Conservation (phyloP, 2,113 vertebrate genomes). For the Suncus etruscus region DNA sequence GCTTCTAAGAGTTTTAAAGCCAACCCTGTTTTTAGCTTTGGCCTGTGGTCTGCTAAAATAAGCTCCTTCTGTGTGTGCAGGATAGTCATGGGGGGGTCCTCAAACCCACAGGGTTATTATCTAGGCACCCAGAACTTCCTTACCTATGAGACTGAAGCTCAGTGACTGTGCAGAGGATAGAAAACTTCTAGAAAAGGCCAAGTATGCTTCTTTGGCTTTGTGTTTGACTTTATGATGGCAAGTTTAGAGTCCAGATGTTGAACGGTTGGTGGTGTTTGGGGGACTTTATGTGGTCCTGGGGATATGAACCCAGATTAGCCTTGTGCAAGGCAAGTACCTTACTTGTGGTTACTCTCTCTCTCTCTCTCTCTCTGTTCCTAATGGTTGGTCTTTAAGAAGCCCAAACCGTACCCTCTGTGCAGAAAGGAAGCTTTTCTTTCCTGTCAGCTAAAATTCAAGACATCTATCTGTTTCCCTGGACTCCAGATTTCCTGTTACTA, state of each 20-base stretch:
- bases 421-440: slow-evolving; percentile 21
- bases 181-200: slow-evolving; percentile 37
- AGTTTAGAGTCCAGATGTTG: background rate
- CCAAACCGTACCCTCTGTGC: background rate
- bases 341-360: background rate
- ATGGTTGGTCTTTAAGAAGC: slow-evolving; percentile 18
- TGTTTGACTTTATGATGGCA: background rate
- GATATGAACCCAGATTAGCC: background rate
- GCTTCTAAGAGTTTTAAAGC: background rate
- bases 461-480: background rate
- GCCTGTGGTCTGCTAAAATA: background rate
- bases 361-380: background rate
- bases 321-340: background rate
- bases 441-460: slow-evolving; percentile 38
- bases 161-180: background rate
- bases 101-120: background rate
- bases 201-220: background rate
- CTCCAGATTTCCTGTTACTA: slow-evolving; percentile 17
- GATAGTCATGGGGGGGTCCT: background rate
- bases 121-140: background rate
- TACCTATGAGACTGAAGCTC: background rate
- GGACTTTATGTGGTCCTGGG: background rate
- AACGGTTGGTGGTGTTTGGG: background rate
- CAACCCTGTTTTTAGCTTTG: background rate
- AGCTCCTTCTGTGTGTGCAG: background rate